Evolutionary conservation across 2,888 invertebrate genomes (phyloP).

Genomic region (Noctua janthina): DNA sequence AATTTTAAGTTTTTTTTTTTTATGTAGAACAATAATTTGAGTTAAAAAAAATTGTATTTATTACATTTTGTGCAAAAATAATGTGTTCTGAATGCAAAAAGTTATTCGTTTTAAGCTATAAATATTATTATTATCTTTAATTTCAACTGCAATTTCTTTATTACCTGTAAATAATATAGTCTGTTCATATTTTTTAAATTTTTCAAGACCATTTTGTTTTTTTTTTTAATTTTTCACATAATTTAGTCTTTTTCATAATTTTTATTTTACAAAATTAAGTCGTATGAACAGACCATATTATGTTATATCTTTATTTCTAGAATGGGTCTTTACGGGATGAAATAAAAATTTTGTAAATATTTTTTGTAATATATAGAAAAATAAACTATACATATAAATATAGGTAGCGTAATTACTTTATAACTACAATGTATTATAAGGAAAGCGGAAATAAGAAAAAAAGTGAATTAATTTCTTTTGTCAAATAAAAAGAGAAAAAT

Average conservation of each 20-base stretch:
- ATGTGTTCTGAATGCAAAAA: constrained; percentile 74
- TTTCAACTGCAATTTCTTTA: constrained; percentile 68
- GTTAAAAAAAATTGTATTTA: constrained; percentile 70
- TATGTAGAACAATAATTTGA: constrained; percentile 72
- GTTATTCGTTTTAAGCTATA: constrained; percentile 62
- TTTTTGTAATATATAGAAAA: constrained; percentile 89
- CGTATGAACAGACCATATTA: constrained; percentile 69
- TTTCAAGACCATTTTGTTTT: constrained; percentile 26
- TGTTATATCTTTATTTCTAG: constrained; percentile 72
- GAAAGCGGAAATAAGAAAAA: constrained; percentile 87
- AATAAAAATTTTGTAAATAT: constrained; percentile 85
- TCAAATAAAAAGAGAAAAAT: constrained; percentile 89
- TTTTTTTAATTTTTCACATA: constrained; percentile 35
- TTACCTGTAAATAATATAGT: constrained; percentile 64
- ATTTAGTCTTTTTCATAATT: constrained; percentile 26
- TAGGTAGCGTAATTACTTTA: constrained; percentile 90
- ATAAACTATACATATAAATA: constrained; percentile 88
- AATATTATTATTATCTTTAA: constrained; percentile 63
- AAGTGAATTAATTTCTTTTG: constrained; percentile 90
- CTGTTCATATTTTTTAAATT: constrained; percentile 60
- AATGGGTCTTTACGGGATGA: constrained; percentile 88
- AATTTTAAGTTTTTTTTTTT: constrained; percentile 80
- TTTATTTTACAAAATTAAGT: constrained; percentile 29
- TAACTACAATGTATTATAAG: constrained; percentile 88
- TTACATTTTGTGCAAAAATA: constrained; percentile 72